Conservation (phyloP, 2,888 invertebrate genomes). For the Ochlodes sylvanus region DNA sequence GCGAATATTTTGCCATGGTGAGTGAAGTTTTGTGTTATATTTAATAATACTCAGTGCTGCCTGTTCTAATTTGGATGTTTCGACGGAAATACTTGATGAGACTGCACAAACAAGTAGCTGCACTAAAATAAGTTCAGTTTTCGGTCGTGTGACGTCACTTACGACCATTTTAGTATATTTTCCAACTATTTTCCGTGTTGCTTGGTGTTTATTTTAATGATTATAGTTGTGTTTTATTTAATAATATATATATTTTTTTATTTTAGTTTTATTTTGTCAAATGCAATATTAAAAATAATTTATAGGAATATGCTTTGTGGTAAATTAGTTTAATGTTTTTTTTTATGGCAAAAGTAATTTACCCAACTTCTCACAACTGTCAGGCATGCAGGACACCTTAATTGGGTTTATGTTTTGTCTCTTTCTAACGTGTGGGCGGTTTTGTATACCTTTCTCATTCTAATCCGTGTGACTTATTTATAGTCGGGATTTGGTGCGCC, state of each 20-base stretch:
- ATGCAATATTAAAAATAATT: neutral
- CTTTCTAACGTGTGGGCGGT: constrained; percentile 53
- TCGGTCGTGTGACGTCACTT: constrained; percentile 46
- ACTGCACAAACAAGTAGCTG: constrained; percentile 46
- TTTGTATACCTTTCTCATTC: constrained; percentile 56
- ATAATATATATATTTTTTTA: constrained; percentile 31
- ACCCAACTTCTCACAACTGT: constrained; percentile 33
- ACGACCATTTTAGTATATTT: constrained; percentile 39
- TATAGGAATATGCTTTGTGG: neutral
- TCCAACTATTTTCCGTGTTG: constrained; percentile 26
- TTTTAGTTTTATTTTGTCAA: neutral
- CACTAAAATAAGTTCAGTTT: constrained; percentile 56
- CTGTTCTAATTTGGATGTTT: neutral
- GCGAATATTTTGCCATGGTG: constrained; percentile 61
- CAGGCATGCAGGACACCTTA: constrained; percentile 46
- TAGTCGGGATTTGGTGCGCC: constrained; percentile 68
- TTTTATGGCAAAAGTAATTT: constrained; percentile 28
- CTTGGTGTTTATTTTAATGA: constrained; percentile 26
- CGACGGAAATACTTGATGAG: constrained; percentile 12
- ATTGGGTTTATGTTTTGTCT: constrained; percentile 54
- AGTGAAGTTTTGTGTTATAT: constrained; percentile 46
- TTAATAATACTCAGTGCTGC: constrained; percentile 15
- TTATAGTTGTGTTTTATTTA: constrained; percentile 6
- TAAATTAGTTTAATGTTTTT: constrained; percentile 2
- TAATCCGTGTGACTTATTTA: constrained; percentile 65